Conservation (phyloP, 2,113 vertebrate genomes). For the Lampris incognitus region DNA sequence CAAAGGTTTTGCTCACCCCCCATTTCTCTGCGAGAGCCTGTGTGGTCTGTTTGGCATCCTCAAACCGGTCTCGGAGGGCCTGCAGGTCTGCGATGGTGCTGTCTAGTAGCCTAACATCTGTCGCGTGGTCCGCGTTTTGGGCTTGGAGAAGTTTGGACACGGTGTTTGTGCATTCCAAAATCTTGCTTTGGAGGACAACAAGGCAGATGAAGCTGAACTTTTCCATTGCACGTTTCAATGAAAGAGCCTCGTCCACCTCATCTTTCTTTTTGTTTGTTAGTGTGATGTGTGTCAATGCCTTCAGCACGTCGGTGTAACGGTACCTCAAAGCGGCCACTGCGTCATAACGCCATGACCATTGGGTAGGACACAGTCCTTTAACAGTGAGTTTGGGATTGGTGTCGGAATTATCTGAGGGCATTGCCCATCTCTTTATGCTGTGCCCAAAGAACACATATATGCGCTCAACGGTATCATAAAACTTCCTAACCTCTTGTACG, state of each 20-base stretch:
- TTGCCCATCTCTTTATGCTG: conserved; percentile 7
- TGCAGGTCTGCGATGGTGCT: too few species aligned
- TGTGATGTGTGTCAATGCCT: background rate
- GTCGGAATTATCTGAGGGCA: background rate
- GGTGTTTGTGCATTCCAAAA: too few species aligned
- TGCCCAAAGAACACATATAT: background rate
- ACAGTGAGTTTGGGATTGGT: background rate
- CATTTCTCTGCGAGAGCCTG: too few species aligned
- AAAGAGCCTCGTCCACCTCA: background rate
- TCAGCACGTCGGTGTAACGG: background rate
- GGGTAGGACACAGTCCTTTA: background rate
- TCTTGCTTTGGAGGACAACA: too few species aligned
- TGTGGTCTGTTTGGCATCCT: too few species aligned
- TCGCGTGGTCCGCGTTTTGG: too few species aligned
- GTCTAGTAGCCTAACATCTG: too few species aligned
- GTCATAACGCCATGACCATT: background rate
- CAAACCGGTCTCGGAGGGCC: too few species aligned
- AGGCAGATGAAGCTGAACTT: too few species aligned
- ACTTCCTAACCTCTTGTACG: background rate
- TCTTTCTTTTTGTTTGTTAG: background rate
- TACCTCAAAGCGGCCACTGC: conserved; percentile 1
- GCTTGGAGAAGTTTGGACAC: too few species aligned
- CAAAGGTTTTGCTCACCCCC: too few species aligned
- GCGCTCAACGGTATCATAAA: background rate
- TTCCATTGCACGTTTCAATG: too few species aligned